These are phyloP conservation scores for Cyanistes caeruleus DNA, from an alignment of 2,113 vertebrate species.

Conservation along the genomic window DNA sequence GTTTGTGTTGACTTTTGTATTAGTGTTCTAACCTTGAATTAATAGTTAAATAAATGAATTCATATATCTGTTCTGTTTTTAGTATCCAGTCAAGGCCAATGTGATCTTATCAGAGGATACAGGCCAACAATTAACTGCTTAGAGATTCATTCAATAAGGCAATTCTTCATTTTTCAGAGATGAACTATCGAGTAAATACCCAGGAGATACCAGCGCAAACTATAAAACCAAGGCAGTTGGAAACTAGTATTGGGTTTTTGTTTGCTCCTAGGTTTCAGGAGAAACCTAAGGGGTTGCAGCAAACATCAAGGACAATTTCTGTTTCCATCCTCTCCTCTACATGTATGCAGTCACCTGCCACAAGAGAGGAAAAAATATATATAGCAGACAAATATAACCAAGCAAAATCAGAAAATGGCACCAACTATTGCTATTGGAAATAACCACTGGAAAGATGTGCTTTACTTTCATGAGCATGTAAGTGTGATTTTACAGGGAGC, in stretches of 20 bases:
- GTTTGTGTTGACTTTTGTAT: background rate
- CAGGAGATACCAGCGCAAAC: background rate
- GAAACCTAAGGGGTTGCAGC: background rate
- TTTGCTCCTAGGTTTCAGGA: background rate
- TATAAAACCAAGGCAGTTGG: background rate
- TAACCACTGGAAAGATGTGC: background rate
- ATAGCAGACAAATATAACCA: background rate
- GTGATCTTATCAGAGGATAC: background rate
- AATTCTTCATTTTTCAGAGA: background rate
- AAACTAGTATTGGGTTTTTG: background rate
- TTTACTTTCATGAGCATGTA: conserved; percentile 3
- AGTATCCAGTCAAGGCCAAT: background rate
- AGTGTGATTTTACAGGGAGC: background rate
- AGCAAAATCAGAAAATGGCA: background rate
- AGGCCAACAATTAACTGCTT: background rate
- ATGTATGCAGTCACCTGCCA: background rate
- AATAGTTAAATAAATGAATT: background rate
- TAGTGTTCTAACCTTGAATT: background rate
- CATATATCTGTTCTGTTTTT: background rate
- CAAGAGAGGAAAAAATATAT: background rate
- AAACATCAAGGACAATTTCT: background rate
- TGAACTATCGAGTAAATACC: background rate
- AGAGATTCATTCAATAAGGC: background rate
- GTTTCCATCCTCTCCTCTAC: background rate
- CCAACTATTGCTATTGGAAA: background rate